Conservation (phyloP, 2,113 vertebrate genomes). For the Corythaeola cristata region DNA sequence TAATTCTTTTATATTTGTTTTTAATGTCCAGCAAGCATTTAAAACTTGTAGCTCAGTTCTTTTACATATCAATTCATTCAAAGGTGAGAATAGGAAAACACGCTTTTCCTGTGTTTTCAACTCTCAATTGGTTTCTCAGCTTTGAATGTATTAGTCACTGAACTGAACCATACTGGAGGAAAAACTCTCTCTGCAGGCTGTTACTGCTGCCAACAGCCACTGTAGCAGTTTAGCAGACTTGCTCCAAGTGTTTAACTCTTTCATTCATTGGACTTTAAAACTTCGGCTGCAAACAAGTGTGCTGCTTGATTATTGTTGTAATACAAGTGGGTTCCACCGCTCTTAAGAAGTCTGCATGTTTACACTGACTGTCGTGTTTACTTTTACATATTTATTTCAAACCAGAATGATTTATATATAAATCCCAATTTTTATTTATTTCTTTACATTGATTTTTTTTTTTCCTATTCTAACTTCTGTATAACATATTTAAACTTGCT, state of each 20-base stretch:
- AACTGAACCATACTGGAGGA: not conserved
- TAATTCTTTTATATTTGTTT: not conserved
- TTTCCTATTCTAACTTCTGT: not conserved
- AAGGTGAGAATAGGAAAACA: not conserved
- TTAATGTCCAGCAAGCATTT: not conserved
- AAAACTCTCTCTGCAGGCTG: not conserved
- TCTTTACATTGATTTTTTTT: not conserved
- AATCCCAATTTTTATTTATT: not conserved
- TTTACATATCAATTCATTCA: not conserved
- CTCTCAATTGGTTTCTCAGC: constrained; percentile 16
- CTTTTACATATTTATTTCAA: not conserved
- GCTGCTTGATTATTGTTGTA: not conserved
- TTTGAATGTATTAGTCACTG: constrained; percentile 28
- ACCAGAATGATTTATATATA: not conserved
- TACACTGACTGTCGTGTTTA: not conserved
- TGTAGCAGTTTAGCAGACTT: not conserved
- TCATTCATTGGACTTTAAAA: not conserved
- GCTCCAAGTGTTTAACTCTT: constrained; percentile 53
- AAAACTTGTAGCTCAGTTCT: not conserved
- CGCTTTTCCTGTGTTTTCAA: not conserved
- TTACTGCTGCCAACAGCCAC: constrained; percentile 38
- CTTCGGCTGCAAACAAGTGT: not conserved
- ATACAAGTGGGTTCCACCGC: not conserved
- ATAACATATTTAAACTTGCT: not conserved
- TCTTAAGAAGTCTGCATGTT: not conserved